Evolutionary conservation across 2,797 vertebrate genomes (phyloP).

Genomic region (Poeciliopsis turneri): DNA sequence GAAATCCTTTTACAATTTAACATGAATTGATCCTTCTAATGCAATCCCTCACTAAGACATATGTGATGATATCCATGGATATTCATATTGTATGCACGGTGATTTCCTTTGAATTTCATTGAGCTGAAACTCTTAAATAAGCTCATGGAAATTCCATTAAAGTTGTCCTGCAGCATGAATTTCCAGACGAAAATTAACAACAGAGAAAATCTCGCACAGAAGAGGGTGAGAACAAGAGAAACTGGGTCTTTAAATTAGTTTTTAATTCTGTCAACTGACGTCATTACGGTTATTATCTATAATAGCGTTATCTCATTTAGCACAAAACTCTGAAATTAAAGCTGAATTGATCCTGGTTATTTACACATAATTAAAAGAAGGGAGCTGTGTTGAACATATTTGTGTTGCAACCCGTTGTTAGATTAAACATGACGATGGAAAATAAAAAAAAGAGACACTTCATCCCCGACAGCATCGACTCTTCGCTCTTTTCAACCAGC

Average conservation of each 20-base stretch:
- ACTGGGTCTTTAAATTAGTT: background rate
- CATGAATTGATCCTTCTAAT: background rate
- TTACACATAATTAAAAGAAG: background rate
- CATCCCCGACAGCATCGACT: conserved; percentile 46
- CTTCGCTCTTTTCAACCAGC: conserved; percentile 42
- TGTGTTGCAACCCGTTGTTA: background rate
- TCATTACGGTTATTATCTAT: background rate
- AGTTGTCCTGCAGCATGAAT: background rate
- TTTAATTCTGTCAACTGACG: background rate
- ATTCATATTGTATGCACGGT: background rate
- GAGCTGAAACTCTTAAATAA: conserved; percentile 1
- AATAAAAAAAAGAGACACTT: conserved; percentile 16
- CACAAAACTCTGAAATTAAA: background rate
- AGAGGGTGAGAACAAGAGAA: background rate
- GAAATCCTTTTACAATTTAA: background rate
- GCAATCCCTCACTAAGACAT: background rate
- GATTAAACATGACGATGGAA: background rate
- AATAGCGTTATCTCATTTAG: background rate
- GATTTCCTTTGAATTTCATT: background rate
- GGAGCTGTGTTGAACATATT: conserved; percentile 2
- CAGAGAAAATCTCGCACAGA: background rate
- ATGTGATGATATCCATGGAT: background rate
- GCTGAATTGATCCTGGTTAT: background rate
- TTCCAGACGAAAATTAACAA: background rate
- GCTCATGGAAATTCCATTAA: conserved; percentile 2